Evolutionary conservation across 2,797 vertebrate genomes (phyloP).

Genomic region (Mormyrus proboscirostris): DNA sequence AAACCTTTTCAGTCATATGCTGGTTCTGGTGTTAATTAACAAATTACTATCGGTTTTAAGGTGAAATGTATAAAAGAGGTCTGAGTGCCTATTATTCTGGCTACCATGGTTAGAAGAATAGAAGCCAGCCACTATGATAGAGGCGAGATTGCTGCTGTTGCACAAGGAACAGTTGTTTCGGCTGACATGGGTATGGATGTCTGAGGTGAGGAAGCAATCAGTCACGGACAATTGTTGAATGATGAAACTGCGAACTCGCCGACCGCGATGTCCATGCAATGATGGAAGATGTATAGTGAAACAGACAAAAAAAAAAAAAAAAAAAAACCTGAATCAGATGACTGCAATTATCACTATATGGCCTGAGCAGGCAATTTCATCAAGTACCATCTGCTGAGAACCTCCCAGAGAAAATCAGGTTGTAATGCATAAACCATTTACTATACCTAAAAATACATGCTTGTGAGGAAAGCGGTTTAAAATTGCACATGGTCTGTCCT

Average conservation of each 20-base stretch:
- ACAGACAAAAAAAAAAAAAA: background rate
- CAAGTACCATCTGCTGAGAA: background rate
- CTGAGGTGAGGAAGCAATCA: background rate
- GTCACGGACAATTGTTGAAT: background rate
- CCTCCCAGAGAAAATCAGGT: background rate
- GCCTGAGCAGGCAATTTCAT: background rate
- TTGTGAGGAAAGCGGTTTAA: background rate
- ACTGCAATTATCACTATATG: conserved; percentile 1
- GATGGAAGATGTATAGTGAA: background rate
- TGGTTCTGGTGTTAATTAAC: background rate
- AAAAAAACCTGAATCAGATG: background rate
- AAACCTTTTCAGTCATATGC: background rate
- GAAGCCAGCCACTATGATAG: background rate
- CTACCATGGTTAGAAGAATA: background rate
- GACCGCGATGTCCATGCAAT: background rate
- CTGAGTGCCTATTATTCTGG: background rate
- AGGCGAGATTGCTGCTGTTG: background rate
- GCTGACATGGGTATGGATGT: background rate
- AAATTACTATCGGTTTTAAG: background rate
- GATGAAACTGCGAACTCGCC: background rate
- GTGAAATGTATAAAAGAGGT: background rate
- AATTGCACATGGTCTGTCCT: background rate
- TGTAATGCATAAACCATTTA: background rate
- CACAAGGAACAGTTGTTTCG: background rate
- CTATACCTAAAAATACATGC: background rate